phyloP scores from a whole-genome alignment of 1,140 invertebrate genomes.

The Zaprionus davidi region DNA sequence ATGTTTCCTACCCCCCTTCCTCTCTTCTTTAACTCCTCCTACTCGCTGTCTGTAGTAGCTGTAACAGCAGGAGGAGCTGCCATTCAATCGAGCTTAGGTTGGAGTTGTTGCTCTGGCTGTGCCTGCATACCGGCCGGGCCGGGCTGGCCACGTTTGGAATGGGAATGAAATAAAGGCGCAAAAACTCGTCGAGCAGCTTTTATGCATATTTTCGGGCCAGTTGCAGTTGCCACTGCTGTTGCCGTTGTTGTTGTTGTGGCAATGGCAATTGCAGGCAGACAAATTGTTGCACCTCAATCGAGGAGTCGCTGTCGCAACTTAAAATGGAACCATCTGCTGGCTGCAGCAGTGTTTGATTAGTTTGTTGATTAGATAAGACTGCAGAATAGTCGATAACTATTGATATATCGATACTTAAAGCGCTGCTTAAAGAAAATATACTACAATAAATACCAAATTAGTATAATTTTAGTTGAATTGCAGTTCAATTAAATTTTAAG shows the following conservation, averaged over 20 bases:
- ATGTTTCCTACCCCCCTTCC: constrained; percentile 28
- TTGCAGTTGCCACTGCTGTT: constrained; percentile 40
- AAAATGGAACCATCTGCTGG: constrained; percentile 24
- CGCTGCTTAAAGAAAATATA: not conserved
- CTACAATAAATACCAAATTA: not conserved
- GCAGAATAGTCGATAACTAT: constrained; percentile 18
- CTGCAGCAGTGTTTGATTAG: constrained; percentile 29
- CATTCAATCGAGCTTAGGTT: constrained; percentile 25
- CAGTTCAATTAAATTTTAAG: not conserved
- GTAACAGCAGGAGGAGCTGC: constrained; percentile 26
- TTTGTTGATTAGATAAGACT: constrained; percentile 78
- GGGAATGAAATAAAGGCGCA: constrained; percentile 39
- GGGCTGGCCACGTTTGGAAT: constrained; percentile 39
- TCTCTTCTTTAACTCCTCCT: not conserved
- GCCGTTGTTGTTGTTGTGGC: constrained; percentile 32
- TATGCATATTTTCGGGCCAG: constrained; percentile 64
- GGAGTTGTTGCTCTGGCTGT: not conserved
- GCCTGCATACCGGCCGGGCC: constrained; percentile 62
- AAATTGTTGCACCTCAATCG: constrained; percentile 80
- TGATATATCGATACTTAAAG: not conserved
- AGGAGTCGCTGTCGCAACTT: constrained; percentile 27
- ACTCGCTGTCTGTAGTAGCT: not conserved
- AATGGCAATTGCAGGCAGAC: constrained; percentile 73
- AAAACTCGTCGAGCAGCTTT: constrained; percentile 71
- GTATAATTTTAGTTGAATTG: constrained; percentile 23